A percentile compares a stretch with the other conserved stretches of the same genome.
Conservation (phyloP, 2,888 invertebrate genomes). For the Caenorhabditis doughertyi region DNA sequence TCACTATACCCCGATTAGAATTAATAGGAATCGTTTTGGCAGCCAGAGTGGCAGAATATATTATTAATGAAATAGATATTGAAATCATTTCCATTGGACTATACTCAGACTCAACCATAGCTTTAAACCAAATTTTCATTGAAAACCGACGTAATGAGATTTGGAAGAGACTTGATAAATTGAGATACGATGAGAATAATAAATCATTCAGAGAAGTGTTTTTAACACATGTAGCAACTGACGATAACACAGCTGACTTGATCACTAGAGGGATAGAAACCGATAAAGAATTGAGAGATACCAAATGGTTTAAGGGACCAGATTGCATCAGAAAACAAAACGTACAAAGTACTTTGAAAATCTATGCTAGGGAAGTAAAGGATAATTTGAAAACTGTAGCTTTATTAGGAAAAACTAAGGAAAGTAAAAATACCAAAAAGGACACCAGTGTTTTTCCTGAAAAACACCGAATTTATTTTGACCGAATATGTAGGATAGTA, state of each 20-base stretch:
- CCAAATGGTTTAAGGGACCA: conserved; percentile 31
- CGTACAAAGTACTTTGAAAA: no score
- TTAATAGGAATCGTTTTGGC: conserved; percentile 20
- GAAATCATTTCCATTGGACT: not conserved
- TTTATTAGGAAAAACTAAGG: not conserved
- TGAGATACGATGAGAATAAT: not conserved
- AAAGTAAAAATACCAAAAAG: no score
- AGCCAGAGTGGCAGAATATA: conserved; percentile 1
- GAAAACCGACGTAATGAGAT: conserved; percentile 11
- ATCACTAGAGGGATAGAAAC: conserved; percentile 30
- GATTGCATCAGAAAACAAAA: conserved; percentile 3
- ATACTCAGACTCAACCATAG: conserved; percentile 24
- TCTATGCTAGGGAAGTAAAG: not conserved
- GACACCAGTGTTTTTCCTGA: no score
- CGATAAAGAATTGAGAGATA: not conserved
- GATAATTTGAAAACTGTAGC: no score
- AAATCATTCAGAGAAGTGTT: not conserved
- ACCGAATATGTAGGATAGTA: no score
- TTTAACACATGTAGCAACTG: conserved; percentile 9
- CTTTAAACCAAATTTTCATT: conserved; percentile 25
- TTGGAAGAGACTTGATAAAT: not conserved
- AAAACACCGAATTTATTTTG: no score
- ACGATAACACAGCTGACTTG: conserved; percentile 34
- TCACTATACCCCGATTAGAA: conserved; percentile 22
- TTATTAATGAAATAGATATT: conserved; percentile 1